Evolutionary conservation across 2,888 invertebrate species (phyloP).

Genomic region (Resseliella maxima): DNA sequence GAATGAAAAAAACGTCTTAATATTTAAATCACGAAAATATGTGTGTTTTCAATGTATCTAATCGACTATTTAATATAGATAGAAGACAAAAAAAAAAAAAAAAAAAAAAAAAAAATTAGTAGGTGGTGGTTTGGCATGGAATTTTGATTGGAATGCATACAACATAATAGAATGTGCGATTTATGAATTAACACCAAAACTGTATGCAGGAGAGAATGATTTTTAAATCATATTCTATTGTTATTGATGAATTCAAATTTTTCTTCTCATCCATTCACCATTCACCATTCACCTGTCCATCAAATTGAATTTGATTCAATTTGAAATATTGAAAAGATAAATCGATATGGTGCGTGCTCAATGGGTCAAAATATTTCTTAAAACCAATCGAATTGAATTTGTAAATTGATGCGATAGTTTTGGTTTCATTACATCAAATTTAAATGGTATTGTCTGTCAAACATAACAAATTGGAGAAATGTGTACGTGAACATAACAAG

Average conservation of each 20-base stretch:
- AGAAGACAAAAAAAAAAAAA: too few relatives aligned
- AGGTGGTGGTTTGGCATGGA: neutral
- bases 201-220: neutral
- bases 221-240: neutral
- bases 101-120: neutral
- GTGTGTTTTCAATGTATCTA: neutral
- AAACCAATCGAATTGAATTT: neutral
- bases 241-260: neutral
- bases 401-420: neutral
- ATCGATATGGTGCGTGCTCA: slow-evolving; percentile 53
- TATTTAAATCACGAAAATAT: slow-evolving; percentile 8
- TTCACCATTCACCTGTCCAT: slow-evolving; percentile 22
- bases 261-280: too few relatives aligned
- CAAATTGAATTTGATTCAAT: neutral
- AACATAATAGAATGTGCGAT: too few relatives aligned
- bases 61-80: too few relatives aligned
- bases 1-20: neutral
- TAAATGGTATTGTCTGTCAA: neutral
- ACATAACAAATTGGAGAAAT: neutral
- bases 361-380: neutral
- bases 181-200: too few relatives aligned
- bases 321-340: neutral
- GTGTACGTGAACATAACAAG: slow-evolving; percentile 36
- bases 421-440: neutral
- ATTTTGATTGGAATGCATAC: neutral